Base-by-base conservation (phyloP, 1,140 invertebrate genomes). In the Rhizoglyphus robini region DNA sequence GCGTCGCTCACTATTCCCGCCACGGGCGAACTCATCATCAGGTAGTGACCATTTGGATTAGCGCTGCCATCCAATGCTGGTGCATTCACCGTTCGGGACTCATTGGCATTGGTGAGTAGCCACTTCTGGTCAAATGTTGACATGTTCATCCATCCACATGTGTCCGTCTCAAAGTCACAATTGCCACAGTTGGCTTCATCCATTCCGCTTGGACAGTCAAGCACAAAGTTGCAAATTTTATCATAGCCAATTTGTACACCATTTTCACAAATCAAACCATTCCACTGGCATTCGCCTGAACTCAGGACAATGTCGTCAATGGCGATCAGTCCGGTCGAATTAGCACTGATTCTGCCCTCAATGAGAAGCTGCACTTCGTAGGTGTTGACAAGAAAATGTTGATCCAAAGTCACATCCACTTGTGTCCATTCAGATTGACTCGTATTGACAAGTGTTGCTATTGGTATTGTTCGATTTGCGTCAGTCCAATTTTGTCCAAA, bases 21-120 rank as follows among this genome's bases (percentile, higher is more conserved):
- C 3, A 46, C 59, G 2, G 69, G 65, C 15, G 63, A 61, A 38
- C 67, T 65, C 13, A 54, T 32, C 51, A 54, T 20, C 8, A 54
- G 51, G 20, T 54, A 54, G 18, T 41, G 36, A 11, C 36, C 36
- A 8, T 8, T 41, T 8, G 8, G 18, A 41, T 41, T 41, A 41
- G 36, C 18, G 18, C 18, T 18, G 36, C 36, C 36, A 41, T 41
- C 36, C 8, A 41, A 41, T 41, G 36, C 18, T 8, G 36, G 8
- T 8, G 8, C 36, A 41, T 41, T 41, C 36, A 18, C 8, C 18
- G 8, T 11, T 41, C 18, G 36, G 18, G 18, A 41, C 18, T 41
- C 36, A 11, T 8, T 11, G 18, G 8, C 36, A 18, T 11, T 41
- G 36, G 8, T 18, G 18, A 41, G 36, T 11, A 41, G 8, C 36